phyloP scores from a whole-genome alignment of 2,888 invertebrate species.

The Phymatocera aterrima region DNA sequence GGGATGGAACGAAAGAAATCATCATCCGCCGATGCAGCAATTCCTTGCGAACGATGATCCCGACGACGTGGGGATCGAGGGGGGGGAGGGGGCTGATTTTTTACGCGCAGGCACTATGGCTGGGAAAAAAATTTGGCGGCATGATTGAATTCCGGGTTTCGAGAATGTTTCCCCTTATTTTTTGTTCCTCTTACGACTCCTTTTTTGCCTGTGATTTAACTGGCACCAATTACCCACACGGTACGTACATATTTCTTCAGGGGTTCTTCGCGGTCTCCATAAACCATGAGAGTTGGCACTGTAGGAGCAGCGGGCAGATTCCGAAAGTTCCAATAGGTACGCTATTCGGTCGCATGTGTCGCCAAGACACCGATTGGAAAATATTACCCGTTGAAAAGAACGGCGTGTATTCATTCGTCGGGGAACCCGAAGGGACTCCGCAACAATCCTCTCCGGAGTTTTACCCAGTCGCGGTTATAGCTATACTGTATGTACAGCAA shows the following conservation, averaged over 20 bases:
- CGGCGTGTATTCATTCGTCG: constrained; percentile 40
- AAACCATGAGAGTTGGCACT: constrained; percentile 3
- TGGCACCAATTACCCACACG: constrained; percentile 18
- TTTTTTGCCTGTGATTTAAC: neutral
- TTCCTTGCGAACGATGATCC: too few relatives aligned
- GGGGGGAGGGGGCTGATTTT: too few relatives aligned
- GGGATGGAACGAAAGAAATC: neutral
- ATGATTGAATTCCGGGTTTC: constrained; percentile 11
- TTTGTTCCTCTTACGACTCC: neutral
- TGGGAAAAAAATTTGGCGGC: neutral
- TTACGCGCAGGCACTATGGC: too few relatives aligned
- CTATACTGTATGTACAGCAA: too few relatives aligned
- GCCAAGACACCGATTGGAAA: constrained; percentile 37
- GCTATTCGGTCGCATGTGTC: constrained; percentile 18
- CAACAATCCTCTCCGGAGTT: neutral
- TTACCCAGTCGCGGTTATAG: neutral
- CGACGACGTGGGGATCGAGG: too few relatives aligned
- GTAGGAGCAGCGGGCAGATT: constrained; percentile 8
- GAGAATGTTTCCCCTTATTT: neutral
- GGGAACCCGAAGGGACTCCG: neutral
- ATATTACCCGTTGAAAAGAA: constrained; percentile 37
- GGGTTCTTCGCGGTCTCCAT: neutral
- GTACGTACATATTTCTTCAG: neutral
- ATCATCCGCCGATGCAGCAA: too few relatives aligned
- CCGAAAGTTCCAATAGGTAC: constrained; percentile 42